Evolutionary conservation across 1,140 invertebrate genomes (phyloP), one percentile per base, ranked within the genome.

Genomic region (Cecropterus lyciades): DNA sequence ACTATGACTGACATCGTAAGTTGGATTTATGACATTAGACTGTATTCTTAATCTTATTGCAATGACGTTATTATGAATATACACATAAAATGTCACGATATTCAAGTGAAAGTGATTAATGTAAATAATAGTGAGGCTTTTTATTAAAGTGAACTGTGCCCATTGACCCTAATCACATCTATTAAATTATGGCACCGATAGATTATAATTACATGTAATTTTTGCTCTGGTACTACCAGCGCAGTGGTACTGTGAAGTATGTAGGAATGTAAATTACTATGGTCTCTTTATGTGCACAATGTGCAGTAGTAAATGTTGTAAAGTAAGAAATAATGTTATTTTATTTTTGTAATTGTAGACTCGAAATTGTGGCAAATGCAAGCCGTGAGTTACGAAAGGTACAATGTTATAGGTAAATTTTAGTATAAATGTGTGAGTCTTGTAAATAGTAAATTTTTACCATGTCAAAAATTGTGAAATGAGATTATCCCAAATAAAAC

Each of bases 401-500:
- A 91, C 89, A 91, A 91, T 84, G 70, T 77, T 81, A 53, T 85
- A 87, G 81, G 73, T 89, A 84, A 87, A 84, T 77, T 84, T 73
- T 80, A 79, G 79, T 73, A 77, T 73, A 77, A 71, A 79, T 80
- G 73, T 91, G 85, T 86, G 79, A 68, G 70, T 84, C 77, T 82
- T 90, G 87, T 92, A 92, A 87, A 92, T 92, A 91, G 79, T 77
- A 81, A 87, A 89, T 89, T 90, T 90, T 84, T 90, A 90, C 85
- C 79, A 84, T 87, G 84, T 91, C 85, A 79, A 72, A 75, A 79
- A 85, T 85, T 89, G 84, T 89, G 78, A 89, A 88, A 92, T 87
- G 89, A 92, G 89, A 92, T 92, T 92, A 92, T 88, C 81, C 80
- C 77, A 84, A 90, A 88, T 83, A 87, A 86, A 89, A 90, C 77